Evolutionary conservation across 2,888 invertebrate species (phyloP).

Genomic region (Pelosia muscerda): DNA sequence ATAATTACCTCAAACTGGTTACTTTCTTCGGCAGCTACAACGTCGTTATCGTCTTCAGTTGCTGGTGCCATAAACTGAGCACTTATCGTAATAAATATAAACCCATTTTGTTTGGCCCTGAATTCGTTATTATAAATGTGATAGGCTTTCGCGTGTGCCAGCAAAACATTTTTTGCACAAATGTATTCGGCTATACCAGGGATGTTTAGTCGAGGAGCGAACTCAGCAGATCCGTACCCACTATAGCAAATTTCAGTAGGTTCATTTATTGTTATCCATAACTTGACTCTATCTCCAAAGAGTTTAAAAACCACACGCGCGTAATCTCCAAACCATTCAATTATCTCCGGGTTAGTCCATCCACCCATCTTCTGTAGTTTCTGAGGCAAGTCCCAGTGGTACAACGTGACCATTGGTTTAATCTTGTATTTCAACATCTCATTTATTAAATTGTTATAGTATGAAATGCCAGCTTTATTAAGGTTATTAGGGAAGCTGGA

Average conservation of each 20-base stretch:
- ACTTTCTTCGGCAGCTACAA: slow-evolving; percentile 72
- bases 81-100: slow-evolving; percentile 49
- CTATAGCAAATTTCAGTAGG: slow-evolving; percentile 68
- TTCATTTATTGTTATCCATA: slow-evolving; percentile 88
- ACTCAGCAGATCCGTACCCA: slow-evolving; percentile 72
- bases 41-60: slow-evolving; percentile 76
- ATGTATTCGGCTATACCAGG: slow-evolving; percentile 77
- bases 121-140: slow-evolving; percentile 81
- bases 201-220: slow-evolving; percentile 65
- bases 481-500: slow-evolving; percentile 82
- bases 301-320: slow-evolving; percentile 70
- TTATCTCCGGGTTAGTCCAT: slow-evolving; percentile 74
- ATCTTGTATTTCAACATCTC: slow-evolving; percentile 87
- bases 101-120: slow-evolving; percentile 60
- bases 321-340: slow-evolving; percentile 80
- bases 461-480: slow-evolving; percentile 78
- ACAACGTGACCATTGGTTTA: slow-evolving; percentile 85
- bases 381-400: slow-evolving; percentile 85
- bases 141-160: slow-evolving; percentile 85
- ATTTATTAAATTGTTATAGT: slow-evolving; percentile 81
- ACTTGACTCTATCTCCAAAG: slow-evolving; percentile 79
- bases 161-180: slow-evolving; percentile 76
- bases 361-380: slow-evolving; percentile 85
- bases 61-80: slow-evolving; percentile 74
- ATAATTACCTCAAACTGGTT: slow-evolving; percentile 76